Evolutionary conservation across 2,888 invertebrate species (phyloP).

Genomic region (Lepidochitona cinerea): DNA sequence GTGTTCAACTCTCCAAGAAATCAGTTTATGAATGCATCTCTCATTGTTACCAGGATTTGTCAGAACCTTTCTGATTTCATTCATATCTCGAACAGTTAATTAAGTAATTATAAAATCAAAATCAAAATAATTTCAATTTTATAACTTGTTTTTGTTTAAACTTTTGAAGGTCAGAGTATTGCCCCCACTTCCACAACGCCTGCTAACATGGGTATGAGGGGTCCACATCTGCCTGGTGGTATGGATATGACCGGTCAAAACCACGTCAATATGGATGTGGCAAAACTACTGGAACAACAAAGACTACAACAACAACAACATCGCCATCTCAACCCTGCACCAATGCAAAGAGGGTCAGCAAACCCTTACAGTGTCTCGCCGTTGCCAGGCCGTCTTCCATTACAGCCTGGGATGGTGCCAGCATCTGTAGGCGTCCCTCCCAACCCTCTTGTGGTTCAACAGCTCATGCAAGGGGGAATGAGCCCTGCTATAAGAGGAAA

Average conservation of each 20-base stretch:
- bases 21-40: no score
- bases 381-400: conserved; percentile 49
- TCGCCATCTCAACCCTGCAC: conserved; percentile 1
- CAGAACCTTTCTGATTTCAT: no score
- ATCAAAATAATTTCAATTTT: background rate
- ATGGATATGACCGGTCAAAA: conserved; percentile 33
- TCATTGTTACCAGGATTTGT: no score
- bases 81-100: no score
- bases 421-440: conserved; percentile 18
- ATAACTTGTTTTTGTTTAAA: background rate
- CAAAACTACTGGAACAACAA: conserved; percentile 42
- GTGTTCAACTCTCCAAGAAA: no score
- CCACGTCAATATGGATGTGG: background rate
- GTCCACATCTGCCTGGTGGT: background rate
- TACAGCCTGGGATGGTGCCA: conserved; percentile 38
- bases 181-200: background rate
- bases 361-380: conserved; percentile 41
- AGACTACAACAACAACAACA: conserved; percentile 22
- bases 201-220: background rate
- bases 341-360: conserved; percentile 26
- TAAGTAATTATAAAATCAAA: no score
- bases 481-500: conserved; percentile 10
- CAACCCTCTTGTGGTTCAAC: conserved; percentile 52
- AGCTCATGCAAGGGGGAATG: conserved; percentile 44
- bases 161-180: background rate